phyloP scores from a whole-genome alignment of 2,888 invertebrate species.

The Agrochola circellaris region DNA sequence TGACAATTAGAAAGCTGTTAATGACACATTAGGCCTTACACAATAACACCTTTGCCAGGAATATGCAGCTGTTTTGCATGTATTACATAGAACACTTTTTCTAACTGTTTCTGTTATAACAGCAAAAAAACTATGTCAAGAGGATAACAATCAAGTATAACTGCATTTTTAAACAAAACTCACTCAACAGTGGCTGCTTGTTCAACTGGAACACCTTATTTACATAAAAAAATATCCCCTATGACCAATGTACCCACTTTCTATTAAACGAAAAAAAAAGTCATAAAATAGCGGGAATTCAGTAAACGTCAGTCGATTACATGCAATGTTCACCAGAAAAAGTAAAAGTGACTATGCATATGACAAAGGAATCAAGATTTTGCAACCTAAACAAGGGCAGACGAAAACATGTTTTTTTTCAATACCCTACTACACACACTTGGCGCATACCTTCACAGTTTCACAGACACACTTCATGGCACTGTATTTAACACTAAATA shows the following conservation, averaged over 20 bases:
- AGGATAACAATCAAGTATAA: slow-evolving; percentile 73
- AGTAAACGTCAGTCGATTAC: slow-evolving; percentile 62
- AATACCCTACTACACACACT: slow-evolving; percentile 64
- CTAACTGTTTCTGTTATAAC: slow-evolving; percentile 25
- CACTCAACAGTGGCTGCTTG: slow-evolving; percentile 72
- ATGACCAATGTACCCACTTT: slow-evolving; percentile 70
- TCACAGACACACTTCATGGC: slow-evolving; percentile 79
- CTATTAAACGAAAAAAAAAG: slow-evolving; percentile 66
- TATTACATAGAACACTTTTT: slow-evolving; percentile 29
- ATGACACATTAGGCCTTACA: slow-evolving; percentile 37
- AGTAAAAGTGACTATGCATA: slow-evolving; percentile 86
- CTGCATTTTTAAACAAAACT: slow-evolving; percentile 75
- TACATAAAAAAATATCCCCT: slow-evolving; percentile 72
- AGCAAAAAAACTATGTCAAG: slow-evolving; percentile 64
- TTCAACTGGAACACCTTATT: slow-evolving; percentile 80
- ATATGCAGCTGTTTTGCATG: slow-evolving; percentile 30
- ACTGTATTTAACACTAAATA: slow-evolving; percentile 79
- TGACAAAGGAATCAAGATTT: slow-evolving; percentile 89
- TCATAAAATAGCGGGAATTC: slow-evolving; percentile 78
- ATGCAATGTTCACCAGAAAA: slow-evolving; percentile 75
- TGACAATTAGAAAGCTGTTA: slow-evolving; percentile 35
- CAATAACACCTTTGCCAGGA: slow-evolving; percentile 21
- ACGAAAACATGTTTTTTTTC: slow-evolving; percentile 82
- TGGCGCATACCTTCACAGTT: slow-evolving; percentile 74
- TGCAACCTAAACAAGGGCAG: slow-evolving; percentile 88